Percentiles rank a stretch among this genome's conserved stretches.
Evolutionary conservation across 2,888 invertebrate genomes (phyloP).

Genomic region (Cantharis nigra): DNA sequence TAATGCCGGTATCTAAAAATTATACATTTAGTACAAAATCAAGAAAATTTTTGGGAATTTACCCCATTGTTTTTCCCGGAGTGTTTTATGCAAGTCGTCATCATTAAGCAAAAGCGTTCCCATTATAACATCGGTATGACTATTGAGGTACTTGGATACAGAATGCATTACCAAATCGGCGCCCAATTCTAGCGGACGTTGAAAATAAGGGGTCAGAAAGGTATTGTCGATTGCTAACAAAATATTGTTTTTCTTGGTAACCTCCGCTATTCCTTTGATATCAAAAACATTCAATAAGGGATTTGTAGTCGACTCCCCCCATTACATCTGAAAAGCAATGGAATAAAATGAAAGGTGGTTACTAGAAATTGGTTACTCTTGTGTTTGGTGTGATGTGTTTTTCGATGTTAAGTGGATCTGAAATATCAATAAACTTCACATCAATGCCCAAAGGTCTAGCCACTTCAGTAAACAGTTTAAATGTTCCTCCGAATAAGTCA

Average conservation of each 20-base stretch:
- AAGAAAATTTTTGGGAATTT: conserved; percentile 33
- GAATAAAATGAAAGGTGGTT: background rate
- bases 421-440: conserved; percentile 73
- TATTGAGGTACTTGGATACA: conserved; percentile 97
- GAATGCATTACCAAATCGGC: conserved; percentile 93
- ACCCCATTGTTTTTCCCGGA: conserved; percentile 64
- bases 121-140: conserved; percentile 97
- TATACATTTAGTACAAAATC: conserved; percentile 32
- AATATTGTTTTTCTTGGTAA: conserved; percentile 64
- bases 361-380: conserved; percentile 61
- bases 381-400: conserved; percentile 76
- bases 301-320: conserved; percentile 97
- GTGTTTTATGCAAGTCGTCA: conserved; percentile 68
- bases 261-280: conserved; percentile 71
- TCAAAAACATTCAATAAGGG: conserved; percentile 88
- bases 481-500: conserved; percentile 91
- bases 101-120: conserved; percentile 82
- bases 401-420: conserved; percentile 64
- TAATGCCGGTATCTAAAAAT: conserved; percentile 77
- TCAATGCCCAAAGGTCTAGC: conserved; percentile 66
- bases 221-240: conserved; percentile 90
- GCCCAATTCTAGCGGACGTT: conserved; percentile 87
- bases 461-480: conserved; percentile 62
- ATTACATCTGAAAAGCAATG: conserved; percentile 67
- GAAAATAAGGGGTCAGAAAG: conserved; percentile 89